Percentiles rank a stretch among this genome's conserved stretches.
phyloP scores from a whole-genome alignment of 2,797 vertebrate species.

The Nasua narica region DNA sequence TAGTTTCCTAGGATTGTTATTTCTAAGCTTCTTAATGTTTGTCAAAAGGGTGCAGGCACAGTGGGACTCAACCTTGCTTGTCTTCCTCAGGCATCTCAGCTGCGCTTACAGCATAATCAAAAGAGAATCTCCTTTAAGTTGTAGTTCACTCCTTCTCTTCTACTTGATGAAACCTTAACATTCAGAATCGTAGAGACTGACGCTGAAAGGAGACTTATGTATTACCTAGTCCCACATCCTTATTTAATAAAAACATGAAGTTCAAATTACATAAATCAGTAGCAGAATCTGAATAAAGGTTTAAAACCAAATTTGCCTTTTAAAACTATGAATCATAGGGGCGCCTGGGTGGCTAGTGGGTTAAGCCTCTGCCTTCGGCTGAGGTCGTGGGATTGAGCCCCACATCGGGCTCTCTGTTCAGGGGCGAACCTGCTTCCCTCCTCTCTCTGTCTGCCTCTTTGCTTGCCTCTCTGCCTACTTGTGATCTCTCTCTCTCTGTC shows the following conservation, averaged over 20 bases:
- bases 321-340: slow-evolving; percentile 30
- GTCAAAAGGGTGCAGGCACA: background rate
- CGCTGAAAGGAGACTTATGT: background rate
- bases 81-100: background rate
- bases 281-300: slow-evolving; percentile 30
- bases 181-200: background rate
- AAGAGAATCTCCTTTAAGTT: background rate
- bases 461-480: no score
- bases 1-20: background rate
- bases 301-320: background rate
- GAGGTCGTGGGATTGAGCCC: no score
- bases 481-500: no score
- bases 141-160: background rate
- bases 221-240: background rate
- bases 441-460: no score
- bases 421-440: no score
- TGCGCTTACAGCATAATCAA: background rate
- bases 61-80: background rate
- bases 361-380: no score
- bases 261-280: background rate
- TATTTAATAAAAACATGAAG: slow-evolving; percentile 32
- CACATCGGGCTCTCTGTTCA: no score
- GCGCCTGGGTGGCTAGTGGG: no score
- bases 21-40: background rate
- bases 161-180: background rate